A percentile compares a stretch with the other conserved stretches of the same genome.
Conservation (phyloP, 2,888 invertebrate genomes). For the Ichneumoninae sp. region DNA sequence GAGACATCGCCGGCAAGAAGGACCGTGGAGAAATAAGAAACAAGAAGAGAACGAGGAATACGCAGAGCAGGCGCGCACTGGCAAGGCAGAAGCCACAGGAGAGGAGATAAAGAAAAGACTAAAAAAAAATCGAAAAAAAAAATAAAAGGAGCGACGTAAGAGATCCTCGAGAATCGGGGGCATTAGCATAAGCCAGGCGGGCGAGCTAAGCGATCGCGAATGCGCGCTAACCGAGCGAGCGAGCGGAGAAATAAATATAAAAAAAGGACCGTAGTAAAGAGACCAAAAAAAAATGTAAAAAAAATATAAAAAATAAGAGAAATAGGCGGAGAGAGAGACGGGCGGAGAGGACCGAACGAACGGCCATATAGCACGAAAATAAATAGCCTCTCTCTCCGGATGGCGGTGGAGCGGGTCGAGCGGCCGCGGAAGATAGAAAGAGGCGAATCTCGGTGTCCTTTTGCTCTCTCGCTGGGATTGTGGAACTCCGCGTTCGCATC, state of each 20-base stretch:
- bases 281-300: constrained; percentile 29
- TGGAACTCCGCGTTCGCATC: background rate
- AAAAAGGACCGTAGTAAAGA: constrained; percentile 23
- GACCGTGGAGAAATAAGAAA: constrained; percentile 66
- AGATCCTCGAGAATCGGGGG: constrained; percentile 72
- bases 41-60: constrained; percentile 66
- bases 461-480: background rate
- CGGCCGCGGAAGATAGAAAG: constrained; percentile 53
- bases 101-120: constrained; percentile 47
- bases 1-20: constrained; percentile 40
- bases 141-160: constrained; percentile 61
- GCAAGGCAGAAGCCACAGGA: constrained; percentile 61
- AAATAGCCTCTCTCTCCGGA: constrained; percentile 80
- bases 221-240: constrained; percentile 55
- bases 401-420: constrained; percentile 67
- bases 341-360: constrained; percentile 47
- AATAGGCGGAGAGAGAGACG: background rate
- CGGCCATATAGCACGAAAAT: constrained; percentile 82
- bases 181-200: constrained; percentile 82
- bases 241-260: constrained; percentile 21
- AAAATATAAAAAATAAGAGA: constrained; percentile 21
- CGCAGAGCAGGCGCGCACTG: background rate
- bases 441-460: constrained; percentile 17
- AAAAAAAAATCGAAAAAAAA: background rate
- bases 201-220: constrained; percentile 76